These are phyloP conservation scores for Brachionus paranguensis DNA, from an alignment of 1,140 invertebrate genomes.

Conservation along the genomic window DNA sequence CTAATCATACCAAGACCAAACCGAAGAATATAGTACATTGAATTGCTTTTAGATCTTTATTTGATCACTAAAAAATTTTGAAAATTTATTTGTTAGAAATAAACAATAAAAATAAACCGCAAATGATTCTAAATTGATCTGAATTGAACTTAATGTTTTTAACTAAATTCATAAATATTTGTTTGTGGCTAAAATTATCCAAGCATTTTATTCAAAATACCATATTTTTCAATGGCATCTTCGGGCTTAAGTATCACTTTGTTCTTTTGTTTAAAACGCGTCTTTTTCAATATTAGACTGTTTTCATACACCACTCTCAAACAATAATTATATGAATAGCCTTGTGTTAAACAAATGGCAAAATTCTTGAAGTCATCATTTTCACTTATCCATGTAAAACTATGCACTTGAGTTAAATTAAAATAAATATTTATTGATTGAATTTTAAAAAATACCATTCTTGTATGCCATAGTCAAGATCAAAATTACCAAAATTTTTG, in stretches of 20 bases:
- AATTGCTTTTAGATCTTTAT: not conserved
- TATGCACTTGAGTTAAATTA: not conserved
- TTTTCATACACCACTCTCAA: constrained; percentile 4
- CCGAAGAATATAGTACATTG: not conserved
- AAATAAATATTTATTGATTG: not conserved
- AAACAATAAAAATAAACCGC: not conserved
- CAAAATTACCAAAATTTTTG: not conserved
- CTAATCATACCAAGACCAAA: not conserved
- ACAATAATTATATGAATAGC: not conserved
- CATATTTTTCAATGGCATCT: not conserved
- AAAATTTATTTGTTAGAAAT: not conserved
- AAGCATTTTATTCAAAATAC: not conserved
- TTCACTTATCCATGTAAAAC: not conserved
- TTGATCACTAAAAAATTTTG: not conserved
- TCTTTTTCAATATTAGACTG: not conserved
- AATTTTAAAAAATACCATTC: not conserved
- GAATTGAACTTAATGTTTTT: not conserved
- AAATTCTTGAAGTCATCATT: constrained; percentile 16
- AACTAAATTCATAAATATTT: not conserved
- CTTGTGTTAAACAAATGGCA: not conserved
- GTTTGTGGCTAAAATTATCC: not conserved
- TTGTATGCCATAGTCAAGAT: not conserved
- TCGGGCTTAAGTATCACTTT: not conserved
- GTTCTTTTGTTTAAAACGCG: not conserved
- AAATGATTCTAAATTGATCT: not conserved